These are phyloP conservation scores for Gallinago media DNA, from an alignment of 2,113 vertebrate species.

Conservation along the genomic window DNA sequence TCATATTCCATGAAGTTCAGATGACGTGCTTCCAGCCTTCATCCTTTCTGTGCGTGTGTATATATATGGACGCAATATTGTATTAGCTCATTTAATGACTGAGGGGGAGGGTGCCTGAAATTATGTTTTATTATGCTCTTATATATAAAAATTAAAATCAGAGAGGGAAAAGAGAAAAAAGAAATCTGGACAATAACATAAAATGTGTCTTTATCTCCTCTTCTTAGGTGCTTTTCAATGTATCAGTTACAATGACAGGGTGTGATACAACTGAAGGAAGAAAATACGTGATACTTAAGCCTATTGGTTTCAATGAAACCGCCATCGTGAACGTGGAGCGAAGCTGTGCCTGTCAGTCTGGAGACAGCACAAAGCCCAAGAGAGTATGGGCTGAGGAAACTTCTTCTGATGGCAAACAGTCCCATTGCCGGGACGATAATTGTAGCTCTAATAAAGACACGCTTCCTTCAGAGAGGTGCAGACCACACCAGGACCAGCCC, in stretches of 20 bases:
- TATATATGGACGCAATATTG: not conserved
- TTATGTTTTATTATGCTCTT: not conserved
- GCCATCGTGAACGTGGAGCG: slow-evolving; percentile 80
- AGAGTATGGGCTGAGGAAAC: slow-evolving; percentile 79
- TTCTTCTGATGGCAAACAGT: slow-evolving; percentile 47
- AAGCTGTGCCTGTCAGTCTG: slow-evolving; percentile 84
- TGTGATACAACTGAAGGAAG: slow-evolving; percentile 82
- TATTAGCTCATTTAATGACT: not conserved
- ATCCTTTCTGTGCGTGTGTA: not conserved
- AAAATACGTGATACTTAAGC: slow-evolving; percentile 80
- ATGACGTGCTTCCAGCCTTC: not conserved
- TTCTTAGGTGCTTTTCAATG: slow-evolving; percentile 89
- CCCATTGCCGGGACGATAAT: slow-evolving; percentile 50
- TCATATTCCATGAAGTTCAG: not conserved
- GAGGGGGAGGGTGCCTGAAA: not conserved
- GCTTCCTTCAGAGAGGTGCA: slow-evolving; percentile 64
- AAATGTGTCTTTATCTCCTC: slow-evolving; percentile 1
- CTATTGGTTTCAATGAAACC: slow-evolving; percentile 97
- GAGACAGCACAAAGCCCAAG: slow-evolving; percentile 47
- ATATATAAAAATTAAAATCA: not conserved
- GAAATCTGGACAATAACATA: not conserved
- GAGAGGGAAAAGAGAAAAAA: not conserved
- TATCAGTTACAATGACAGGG: slow-evolving; percentile 85
- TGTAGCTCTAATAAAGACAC: slow-evolving; percentile 57
- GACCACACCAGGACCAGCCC: slow-evolving; percentile 73